phyloP scores from a whole-genome alignment of 2,888 invertebrate species.

The Cyclophora punctaria region DNA sequence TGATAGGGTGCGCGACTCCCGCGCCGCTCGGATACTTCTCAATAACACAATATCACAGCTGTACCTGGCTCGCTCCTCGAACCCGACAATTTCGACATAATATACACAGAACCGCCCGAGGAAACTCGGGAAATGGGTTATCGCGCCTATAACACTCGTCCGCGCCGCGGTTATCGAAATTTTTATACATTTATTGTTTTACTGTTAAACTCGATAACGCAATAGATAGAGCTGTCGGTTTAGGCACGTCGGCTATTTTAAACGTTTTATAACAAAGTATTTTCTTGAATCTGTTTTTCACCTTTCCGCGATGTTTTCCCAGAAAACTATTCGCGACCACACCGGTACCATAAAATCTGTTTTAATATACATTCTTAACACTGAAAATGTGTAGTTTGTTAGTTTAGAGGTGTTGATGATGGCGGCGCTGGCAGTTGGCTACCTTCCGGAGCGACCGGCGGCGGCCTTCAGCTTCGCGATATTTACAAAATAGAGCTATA shows the following conservation, averaged over 20 bases:
- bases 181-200: constrained; percentile 40
- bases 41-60: constrained; percentile 47
- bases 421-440: constrained; percentile 36
- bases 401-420: constrained; percentile 34
- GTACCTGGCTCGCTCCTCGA: constrained; percentile 25
- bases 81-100: constrained; percentile 29
- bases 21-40: constrained; percentile 35
- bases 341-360: constrained; percentile 5
- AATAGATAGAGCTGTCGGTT: too few relatives aligned
- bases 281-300: constrained; percentile 3
- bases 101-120: constrained; percentile 32
- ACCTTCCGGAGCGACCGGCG: constrained; percentile 35
- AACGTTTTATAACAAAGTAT: constrained; percentile 2
- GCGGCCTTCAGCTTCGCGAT: constrained; percentile 9
- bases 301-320: constrained; percentile 1
- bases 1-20: constrained; percentile 45
- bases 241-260: too few relatives aligned
- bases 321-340: constrained; percentile 7
- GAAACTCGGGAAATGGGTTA: constrained; percentile 45
- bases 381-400: constrained; percentile 22
- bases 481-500: constrained; percentile 6
- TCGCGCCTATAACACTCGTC: constrained; percentile 18
- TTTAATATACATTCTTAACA: background rate
- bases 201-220: constrained; percentile 9
- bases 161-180: constrained; percentile 29